A percentile compares a stretch with the other conserved stretches of the same genome.
Evolutionary conservation across 2,113 vertebrate genomes (phyloP).

Genomic region (Rostratula benghalensis): DNA sequence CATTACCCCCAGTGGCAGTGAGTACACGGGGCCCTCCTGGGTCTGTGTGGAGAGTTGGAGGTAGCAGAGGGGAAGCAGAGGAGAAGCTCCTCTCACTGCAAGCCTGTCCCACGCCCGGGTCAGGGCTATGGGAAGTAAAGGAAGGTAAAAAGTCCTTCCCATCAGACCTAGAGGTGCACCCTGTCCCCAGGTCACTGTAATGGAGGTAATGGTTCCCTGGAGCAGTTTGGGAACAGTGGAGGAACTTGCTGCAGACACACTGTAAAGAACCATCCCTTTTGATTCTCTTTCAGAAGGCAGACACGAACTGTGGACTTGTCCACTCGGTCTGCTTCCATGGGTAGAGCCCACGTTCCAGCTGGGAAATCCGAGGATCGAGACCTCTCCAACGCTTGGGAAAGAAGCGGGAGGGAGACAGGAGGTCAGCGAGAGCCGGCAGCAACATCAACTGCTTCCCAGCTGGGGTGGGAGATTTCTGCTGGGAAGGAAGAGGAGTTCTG

Average conservation of each 20-base stretch:
- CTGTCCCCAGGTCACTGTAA: neutral
- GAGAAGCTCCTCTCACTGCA: neutral
- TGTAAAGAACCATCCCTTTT: accelerated
- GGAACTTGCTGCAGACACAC: neutral
- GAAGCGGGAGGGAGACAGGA: neutral
- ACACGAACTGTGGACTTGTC: accelerated
- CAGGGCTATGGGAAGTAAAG: neutral
- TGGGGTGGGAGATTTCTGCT: neutral
- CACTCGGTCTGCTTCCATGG: slow-evolving; percentile 42
- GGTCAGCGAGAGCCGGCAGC: accelerated
- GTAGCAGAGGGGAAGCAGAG: neutral
- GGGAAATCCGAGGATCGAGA: neutral
- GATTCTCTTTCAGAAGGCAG: neutral
- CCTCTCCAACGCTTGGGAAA: accelerated
- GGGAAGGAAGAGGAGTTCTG: neutral
- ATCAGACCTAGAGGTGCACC: neutral
- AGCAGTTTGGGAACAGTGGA: neutral
- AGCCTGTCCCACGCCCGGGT: neutral
- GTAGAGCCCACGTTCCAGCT: slow-evolving; percentile 41
- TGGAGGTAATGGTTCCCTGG: accelerated
- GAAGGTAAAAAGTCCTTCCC: neutral
- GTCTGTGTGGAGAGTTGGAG: neutral
- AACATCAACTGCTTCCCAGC: neutral
- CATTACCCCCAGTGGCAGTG: accelerated
- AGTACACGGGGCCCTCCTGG: neutral